Base-by-base conservation (phyloP, 2,113 vertebrate genomes). In the Neopipo cinnamomea region DNA sequence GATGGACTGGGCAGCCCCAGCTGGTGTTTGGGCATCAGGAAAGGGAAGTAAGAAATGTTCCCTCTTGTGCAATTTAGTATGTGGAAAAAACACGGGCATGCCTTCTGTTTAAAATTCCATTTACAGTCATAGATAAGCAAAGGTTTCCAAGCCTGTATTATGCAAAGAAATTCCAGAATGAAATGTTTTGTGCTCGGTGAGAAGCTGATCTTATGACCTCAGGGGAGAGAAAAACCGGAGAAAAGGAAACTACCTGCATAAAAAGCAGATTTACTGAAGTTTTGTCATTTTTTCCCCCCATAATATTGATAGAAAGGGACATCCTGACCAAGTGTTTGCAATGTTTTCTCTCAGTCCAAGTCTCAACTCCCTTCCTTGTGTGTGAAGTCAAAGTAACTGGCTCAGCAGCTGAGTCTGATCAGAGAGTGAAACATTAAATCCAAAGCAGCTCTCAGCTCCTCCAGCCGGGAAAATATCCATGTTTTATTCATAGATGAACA, bases 401-500 rank as follows among this genome's bases (percentile, higher is more conserved):
- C 93, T 91, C 78, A 27, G 84, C 90, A 80, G 88, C 79, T 5
- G 44, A 72, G 67, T 16, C 68, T 14, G 24, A 65, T 33, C 63
- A 15, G 37, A 37, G 84, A 42, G 74, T 7, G 79, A 74, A 94
- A 85, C n/a, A 62, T 86, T 62, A 44, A 41, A 91, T 41, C 72
- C 50, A 65, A 82, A 94, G 90, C 91, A 77, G 91, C 85, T 92
- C 46, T 72, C 5, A 56, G 93, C 93, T 96, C 75, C 95, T 93
- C 68, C 55, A 66, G 95, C 96, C 92, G 84, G 97, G 91, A 89
- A 97, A 97, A 95, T 74, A 92, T 85, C 96, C 97, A 97, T 97
- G 96, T 97, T 94, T 97, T 96, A 97, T 90, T 91, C 96, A 95
- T 97, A 8, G 75, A 91, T 44, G 87, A 96, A 80, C 90, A 94